These are phyloP conservation scores for Polydrusus pterygomalis DNA, from an alignment of 2,888 invertebrate species.

Conservation along the genomic window DNA sequence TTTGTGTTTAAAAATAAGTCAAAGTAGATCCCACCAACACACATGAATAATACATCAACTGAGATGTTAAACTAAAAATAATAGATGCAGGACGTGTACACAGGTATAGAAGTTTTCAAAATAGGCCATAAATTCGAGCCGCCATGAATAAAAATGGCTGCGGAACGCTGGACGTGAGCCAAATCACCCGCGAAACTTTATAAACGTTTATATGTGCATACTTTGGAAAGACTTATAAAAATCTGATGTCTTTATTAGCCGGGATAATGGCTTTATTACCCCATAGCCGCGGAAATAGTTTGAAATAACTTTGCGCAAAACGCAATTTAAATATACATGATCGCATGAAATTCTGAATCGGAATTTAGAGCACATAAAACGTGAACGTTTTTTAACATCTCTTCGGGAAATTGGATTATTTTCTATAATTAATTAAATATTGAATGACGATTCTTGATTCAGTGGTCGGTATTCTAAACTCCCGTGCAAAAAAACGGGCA, in stretches of 20 bases:
- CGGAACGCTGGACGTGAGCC: conserved; percentile 44
- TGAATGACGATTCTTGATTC: too few species aligned
- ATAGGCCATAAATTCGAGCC: conserved; percentile 49
- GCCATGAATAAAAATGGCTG: conserved; percentile 49
- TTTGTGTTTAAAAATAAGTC: conserved; percentile 29
- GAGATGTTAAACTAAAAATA: conserved; percentile 51
- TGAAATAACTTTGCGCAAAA: not conserved
- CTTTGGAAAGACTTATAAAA: conserved; percentile 35
- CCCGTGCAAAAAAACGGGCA: too few species aligned
- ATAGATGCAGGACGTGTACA: conserved; percentile 48
- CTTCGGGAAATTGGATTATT: too few species aligned
- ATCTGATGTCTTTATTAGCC: conserved; percentile 45
- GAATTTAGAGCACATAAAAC: not conserved
- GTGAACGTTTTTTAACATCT: too few species aligned
- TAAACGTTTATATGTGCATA: conserved; percentile 44
- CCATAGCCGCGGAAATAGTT: not conserved
- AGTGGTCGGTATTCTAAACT: too few species aligned
- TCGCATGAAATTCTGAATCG: not conserved
- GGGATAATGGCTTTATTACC: conserved; percentile 37
- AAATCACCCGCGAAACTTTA: conserved; percentile 45
- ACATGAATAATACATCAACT: conserved; percentile 48
- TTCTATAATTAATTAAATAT: too few species aligned
- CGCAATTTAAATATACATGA: not conserved
- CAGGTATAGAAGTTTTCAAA: conserved; percentile 50
- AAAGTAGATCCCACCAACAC: conserved; percentile 9